Conservation (phyloP, 1,140 invertebrate genomes). For the Coelopa frigida region DNA sequence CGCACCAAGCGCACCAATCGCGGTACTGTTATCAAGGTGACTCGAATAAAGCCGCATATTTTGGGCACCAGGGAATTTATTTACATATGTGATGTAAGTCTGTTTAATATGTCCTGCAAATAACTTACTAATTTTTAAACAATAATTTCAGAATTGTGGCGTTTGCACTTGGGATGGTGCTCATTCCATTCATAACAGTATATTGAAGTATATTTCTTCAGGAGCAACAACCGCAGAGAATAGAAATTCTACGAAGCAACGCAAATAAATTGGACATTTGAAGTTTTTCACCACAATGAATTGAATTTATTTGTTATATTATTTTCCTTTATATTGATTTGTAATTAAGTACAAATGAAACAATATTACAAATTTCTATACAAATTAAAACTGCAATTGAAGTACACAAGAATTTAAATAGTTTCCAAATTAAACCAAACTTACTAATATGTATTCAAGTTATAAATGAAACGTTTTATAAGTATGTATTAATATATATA, state of each 20-base stretch:
- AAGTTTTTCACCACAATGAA: neutral
- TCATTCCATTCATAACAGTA: constrained; percentile 3
- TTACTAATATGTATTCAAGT: neutral
- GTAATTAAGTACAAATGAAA: neutral
- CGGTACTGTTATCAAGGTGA: constrained; percentile 39
- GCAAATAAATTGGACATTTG: neutral
- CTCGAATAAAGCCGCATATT: constrained; percentile 48
- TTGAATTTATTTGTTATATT: neutral
- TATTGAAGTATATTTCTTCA: neutral
- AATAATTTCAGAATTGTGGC: constrained; percentile 47
- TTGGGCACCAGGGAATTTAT: constrained; percentile 51
- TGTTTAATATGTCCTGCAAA: neutral
- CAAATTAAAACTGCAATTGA: too few species aligned
- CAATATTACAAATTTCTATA: neutral
- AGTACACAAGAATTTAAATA: too few species aligned
- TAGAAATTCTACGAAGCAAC: neutral
- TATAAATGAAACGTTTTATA: neutral
- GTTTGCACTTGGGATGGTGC: constrained; percentile 59
- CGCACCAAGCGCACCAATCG: constrained; percentile 37
- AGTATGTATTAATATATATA: neutral
- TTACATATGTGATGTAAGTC: constrained; percentile 51
- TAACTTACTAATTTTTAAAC: neutral
- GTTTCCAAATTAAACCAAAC: too few species aligned
- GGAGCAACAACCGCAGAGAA: constrained; percentile 1
- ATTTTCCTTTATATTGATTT: neutral